Evolutionary conservation across 2,113 vertebrate genomes (phyloP), one percentile per base, ranked within the genome.

Genomic region (Anguilla japonica): DNA sequence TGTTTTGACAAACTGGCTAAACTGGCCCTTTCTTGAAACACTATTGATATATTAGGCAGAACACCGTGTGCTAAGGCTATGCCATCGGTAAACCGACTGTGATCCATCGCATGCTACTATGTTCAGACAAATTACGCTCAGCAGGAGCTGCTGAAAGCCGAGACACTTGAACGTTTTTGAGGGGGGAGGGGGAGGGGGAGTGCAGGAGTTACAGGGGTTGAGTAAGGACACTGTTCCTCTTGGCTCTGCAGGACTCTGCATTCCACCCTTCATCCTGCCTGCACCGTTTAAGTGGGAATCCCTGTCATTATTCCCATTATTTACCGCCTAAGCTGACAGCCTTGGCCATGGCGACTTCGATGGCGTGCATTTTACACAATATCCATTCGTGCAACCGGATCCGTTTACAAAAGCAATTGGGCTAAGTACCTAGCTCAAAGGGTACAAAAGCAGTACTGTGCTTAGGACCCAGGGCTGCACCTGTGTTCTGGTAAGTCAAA

Each of bases 261-360:
- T 90, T 91, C 93, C 93, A 34, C 87, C 88, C 87, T 89, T 91
- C 91, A 90, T 83, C 92, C 91, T 89, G 89, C 92, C 88, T 89
- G 91, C 34, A 63, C 89, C 89, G 91, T 88, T 92, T 93, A 89
- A 90, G 89, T 89, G 84, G 75, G 88, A 83, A 92, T 95, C 91
- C 87, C 90, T 93, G 26, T 75, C n/a, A 75, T 75, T 75, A 75
- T 75, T 67, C 18, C 5, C 7, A 67, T 67, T 22, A 67, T 67
- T 67, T 75, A 75, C 16, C 7, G 9, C 9, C 71, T 75, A n/a
- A 75, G 71, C 71, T 3, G 71, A 75, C 71, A 34, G 26, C 71
- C 71, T 34, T 34, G 11, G 34, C 26, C 71, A 75, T 5, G 26
- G 26, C n/a, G 71, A 75, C 26, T 75, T 75, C 34, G 71, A 29